Conservation (phyloP, 2,113 vertebrate genomes). For the Periophthalmodon schlosseri region DNA sequence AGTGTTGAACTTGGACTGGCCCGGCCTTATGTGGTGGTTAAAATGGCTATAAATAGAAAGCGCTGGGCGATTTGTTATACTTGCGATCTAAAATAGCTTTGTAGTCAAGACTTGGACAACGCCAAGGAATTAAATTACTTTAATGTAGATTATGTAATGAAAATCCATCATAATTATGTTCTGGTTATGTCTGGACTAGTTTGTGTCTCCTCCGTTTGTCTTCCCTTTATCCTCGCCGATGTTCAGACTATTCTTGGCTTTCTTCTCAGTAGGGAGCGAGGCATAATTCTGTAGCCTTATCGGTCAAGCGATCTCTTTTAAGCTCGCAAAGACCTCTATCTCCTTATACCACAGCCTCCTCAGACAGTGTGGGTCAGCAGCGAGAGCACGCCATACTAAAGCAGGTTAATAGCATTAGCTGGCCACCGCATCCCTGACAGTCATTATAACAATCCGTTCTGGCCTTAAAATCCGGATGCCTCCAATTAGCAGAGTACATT, state of each 20-base stretch:
- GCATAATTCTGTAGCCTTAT: slow-evolving; percentile 53
- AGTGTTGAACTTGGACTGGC: slow-evolving; percentile 41
- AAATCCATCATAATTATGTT: slow-evolving; percentile 1
- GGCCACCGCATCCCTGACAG: slow-evolving; percentile 17
- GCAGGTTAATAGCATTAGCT: slow-evolving; percentile 60
- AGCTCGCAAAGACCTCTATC: slow-evolving; percentile 50
- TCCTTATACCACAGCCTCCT: slow-evolving; percentile 41
- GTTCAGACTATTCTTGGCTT: slow-evolving; percentile 64
- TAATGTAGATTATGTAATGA: background rate
- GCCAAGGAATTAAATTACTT: slow-evolving; percentile 8
- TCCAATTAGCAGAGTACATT: slow-evolving; percentile 16
- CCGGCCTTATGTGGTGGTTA: slow-evolving; percentile 36
- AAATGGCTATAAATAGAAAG: slow-evolving; percentile 56
- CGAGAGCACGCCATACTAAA: slow-evolving; percentile 26
- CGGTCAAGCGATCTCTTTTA: slow-evolving; percentile 62
- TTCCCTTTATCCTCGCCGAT: slow-evolving; percentile 59
- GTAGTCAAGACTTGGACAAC: background rate
- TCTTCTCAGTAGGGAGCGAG: slow-evolving; percentile 54
- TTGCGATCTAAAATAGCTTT: slow-evolving; percentile 18
- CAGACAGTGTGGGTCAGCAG: slow-evolving; percentile 35
- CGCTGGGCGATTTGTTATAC: slow-evolving; percentile 33
- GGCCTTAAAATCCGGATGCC: slow-evolving; percentile 27
- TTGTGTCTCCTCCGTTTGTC: slow-evolving; percentile 42
- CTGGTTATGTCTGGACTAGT: background rate
- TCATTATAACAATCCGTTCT: slow-evolving; percentile 24